A percentile compares a stretch with the other conserved stretches of the same genome.
Conservation (phyloP, 2,888 invertebrate genomes). For the Lomographa bimaculata region DNA sequence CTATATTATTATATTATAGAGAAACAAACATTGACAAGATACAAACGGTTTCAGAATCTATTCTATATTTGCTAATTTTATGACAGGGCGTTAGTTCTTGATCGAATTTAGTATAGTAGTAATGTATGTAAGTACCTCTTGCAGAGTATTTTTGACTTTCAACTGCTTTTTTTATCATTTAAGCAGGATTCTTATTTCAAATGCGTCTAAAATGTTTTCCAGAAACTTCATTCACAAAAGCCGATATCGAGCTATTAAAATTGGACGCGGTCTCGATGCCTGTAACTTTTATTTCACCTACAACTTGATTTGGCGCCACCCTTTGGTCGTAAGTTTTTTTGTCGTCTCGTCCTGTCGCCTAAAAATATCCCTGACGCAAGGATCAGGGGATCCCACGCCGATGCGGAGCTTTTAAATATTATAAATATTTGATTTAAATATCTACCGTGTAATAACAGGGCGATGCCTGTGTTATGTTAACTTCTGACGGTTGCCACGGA, state of each 20-base stretch:
- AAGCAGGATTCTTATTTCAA: too few species aligned
- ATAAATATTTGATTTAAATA: conserved; percentile 78
- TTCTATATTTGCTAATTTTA: too few species aligned
- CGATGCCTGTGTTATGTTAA: conserved; percentile 22
- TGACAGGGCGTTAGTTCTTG: too few species aligned
- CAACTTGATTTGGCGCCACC: conserved; percentile 69
- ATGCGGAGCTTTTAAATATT: conserved; percentile 51
- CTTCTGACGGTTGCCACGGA: conserved; percentile 12
- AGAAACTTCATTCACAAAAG: conserved; percentile 14
- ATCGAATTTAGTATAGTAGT: too few species aligned
- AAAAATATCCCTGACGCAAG: conserved; percentile 78
- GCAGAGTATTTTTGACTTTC: too few species aligned
- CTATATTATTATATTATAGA: too few species aligned
- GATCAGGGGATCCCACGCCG: conserved; percentile 60
- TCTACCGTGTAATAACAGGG: conserved; percentile 24
- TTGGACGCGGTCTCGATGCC: conserved; percentile 16
- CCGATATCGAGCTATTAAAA: conserved; percentile 6
- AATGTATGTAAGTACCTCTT: too few species aligned
- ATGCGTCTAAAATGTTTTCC: too few species aligned
- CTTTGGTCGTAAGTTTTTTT: conserved; percentile 68
- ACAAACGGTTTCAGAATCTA: too few species aligned
- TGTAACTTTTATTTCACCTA: conserved; percentile 42
- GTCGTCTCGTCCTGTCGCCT: conserved; percentile 66
- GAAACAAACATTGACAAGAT: too few species aligned
- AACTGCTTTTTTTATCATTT: too few species aligned